phyloP scores from a whole-genome alignment of 2,113 vertebrate species.

The Sinocyclocheilus anophthalmus region DNA sequence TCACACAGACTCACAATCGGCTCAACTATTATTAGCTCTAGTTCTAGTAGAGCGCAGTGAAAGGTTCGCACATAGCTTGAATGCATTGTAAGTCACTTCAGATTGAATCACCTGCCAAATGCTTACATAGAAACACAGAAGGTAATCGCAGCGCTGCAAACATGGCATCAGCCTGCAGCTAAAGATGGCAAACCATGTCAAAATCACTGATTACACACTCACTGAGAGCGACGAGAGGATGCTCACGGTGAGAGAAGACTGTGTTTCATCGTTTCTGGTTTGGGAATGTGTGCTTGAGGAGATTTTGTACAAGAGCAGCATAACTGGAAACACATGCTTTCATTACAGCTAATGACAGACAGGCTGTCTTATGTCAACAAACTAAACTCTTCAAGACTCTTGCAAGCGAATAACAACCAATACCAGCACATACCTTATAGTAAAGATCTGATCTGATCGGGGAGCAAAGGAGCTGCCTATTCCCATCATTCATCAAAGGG shows the following conservation, averaged over 20 bases:
- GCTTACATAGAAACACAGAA: too few relatives aligned
- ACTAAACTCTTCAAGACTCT: constrained; percentile 5
- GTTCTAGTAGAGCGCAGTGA: background rate
- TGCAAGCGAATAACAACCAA: background rate
- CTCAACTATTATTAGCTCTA: background rate
- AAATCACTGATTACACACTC: background rate
- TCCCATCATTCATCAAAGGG: constrained; percentile 75
- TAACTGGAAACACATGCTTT: constrained; percentile 37
- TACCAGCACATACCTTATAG: constrained; percentile 78
- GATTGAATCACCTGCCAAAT: background rate
- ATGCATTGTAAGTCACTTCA: too few relatives aligned
- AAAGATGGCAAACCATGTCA: background rate
- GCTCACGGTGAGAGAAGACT: background rate
- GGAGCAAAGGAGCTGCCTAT: constrained; percentile 87
- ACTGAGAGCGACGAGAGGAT: constrained; percentile 3
- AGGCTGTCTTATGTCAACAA: constrained; percentile 7
- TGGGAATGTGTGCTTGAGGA: background rate
- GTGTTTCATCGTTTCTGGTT: constrained; percentile 21
- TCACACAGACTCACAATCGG: background rate
- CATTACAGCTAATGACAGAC: background rate
- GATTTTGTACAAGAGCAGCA: constrained; percentile 26
- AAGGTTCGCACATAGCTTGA: too few relatives aligned
- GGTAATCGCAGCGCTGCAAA: background rate
- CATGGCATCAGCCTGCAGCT: too few relatives aligned
- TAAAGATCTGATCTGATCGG: constrained; percentile 83